phyloP scores from a whole-genome alignment of 2,113 vertebrate species.

The Callipepla californica region DNA sequence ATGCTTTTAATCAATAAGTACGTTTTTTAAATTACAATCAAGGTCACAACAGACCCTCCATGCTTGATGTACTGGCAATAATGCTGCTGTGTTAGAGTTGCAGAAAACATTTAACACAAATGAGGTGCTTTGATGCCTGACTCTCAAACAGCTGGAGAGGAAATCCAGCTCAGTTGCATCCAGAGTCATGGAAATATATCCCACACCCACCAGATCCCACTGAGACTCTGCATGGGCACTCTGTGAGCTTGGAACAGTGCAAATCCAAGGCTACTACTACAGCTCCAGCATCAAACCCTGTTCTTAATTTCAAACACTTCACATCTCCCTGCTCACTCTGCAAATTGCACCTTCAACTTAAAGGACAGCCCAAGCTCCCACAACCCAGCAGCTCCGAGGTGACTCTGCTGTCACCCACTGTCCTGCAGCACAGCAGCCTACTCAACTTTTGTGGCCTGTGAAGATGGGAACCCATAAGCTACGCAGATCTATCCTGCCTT shows the following conservation, averaged over 20 bases:
- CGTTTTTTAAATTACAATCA: background rate
- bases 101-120: constrained; percentile 5
- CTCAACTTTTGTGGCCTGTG: background rate
- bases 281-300: background rate
- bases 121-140: background rate
- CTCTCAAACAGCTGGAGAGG: background rate
- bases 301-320: background rate
- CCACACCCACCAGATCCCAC: background rate
- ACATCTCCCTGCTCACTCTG: background rate
- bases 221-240: background rate
- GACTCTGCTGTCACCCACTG: background rate
- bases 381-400: background rate
- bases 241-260: background rate
- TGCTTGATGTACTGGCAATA: background rate
- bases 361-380: background rate
- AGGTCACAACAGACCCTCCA: background rate
- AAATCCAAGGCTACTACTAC: background rate
- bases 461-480: background rate
- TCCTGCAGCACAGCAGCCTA: background rate
- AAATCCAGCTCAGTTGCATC: background rate
- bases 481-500: background rate
- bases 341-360: background rate
- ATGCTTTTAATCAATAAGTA: background rate
- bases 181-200: background rate
- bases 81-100: background rate